Base-by-base conservation (phyloP, 2,888 invertebrate genomes). In the Cryptocephalus primarius region DNA sequence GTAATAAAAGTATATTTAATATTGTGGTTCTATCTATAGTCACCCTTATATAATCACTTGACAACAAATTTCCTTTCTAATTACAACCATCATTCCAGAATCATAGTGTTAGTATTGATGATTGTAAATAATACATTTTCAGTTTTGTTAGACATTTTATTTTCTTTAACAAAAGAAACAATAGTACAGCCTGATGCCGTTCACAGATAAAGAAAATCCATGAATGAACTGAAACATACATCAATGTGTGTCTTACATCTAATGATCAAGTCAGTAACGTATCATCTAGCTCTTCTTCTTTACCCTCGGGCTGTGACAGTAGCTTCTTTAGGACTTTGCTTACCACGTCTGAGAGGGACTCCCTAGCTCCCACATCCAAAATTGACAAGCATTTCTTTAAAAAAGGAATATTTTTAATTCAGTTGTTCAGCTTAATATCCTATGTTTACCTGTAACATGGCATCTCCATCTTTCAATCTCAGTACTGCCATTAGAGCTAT, bases 201-300 rank as follows among this genome's bases (percentile, higher is more conserved):
- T 22, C 22, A 22, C 22, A 22, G 22, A 22, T 22, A 22, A 22
- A 22, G 22, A 22, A 22, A 22, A 22, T 22, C 22, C 22, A 22
- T 2, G 22, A 22, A 22, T 22, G 22, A 22, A 22, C 22, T 22
- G 22, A 22, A 22, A 22, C 22, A 22, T 22, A 22, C 22, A 22
- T 22, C 22, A 22, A 22, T 22, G 3, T 6, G 6, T 22, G 2
- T 22, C 6, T 22, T 2, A 22, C 22, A 22, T 36, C 36, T 36
- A 36, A 48, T 56, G 57, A 74, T 88, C 83, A 90, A 70, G 85
- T 84, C 71, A 90, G 77, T 66, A 94, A 74, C 46, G 94, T 94
- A 67, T 90, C 89, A 70, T 95, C 95, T 52, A 94, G 78, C 67
- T 94, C 90, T 64, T 93, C 92, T 69, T 91, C 88, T 67, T 88